Conservation (phyloP, 1,140 invertebrate genomes). For the Wasmannia auropunctata region DNA sequence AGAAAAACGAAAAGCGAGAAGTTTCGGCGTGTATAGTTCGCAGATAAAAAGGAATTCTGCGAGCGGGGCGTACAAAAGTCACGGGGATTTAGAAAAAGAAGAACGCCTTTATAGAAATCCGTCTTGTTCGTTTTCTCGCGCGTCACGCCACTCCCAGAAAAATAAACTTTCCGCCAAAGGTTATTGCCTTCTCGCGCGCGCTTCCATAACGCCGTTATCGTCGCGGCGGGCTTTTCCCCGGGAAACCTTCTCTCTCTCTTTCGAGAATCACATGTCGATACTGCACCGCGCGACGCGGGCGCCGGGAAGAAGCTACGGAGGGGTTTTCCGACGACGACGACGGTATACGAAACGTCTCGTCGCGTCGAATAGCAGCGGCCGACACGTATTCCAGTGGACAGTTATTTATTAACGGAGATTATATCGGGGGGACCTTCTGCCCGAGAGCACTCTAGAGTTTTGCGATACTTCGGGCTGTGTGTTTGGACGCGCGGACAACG, state of each 20-base stretch:
- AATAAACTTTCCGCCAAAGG: conserved; percentile 61
- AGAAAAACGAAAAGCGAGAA: conserved; percentile 50
- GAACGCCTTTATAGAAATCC: conserved; percentile 51
- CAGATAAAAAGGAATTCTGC: conserved; percentile 25
- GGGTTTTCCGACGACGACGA: conserved; percentile 5
- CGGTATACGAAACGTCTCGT: conserved; percentile 4
- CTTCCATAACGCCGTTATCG: conserved; percentile 55
- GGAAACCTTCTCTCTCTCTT: conserved; percentile 4
- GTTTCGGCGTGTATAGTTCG: conserved; percentile 9
- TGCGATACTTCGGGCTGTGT: no score
- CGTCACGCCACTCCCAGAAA: conserved; percentile 31
- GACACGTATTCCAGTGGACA: background rate
- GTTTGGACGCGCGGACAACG: background rate
- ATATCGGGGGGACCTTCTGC: background rate
- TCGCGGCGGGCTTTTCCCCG: conserved; percentile 13
- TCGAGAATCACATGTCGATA: conserved; percentile 48
- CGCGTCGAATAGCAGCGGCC: conserved; percentile 23
- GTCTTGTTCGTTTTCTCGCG: conserved; percentile 45
- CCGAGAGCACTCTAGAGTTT: background rate
- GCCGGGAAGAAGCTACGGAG: background rate
- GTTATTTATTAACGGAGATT: conserved; percentile 41
- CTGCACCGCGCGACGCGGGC: background rate
- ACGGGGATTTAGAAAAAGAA: conserved; percentile 47
- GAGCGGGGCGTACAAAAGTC: conserved; percentile 32
- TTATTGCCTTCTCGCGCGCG: conserved; percentile 57